Evolutionary conservation across 2,888 invertebrate genomes (phyloP), one percentile per base, ranked within the genome.

Genomic region (Eremobia ochroleuca): DNA sequence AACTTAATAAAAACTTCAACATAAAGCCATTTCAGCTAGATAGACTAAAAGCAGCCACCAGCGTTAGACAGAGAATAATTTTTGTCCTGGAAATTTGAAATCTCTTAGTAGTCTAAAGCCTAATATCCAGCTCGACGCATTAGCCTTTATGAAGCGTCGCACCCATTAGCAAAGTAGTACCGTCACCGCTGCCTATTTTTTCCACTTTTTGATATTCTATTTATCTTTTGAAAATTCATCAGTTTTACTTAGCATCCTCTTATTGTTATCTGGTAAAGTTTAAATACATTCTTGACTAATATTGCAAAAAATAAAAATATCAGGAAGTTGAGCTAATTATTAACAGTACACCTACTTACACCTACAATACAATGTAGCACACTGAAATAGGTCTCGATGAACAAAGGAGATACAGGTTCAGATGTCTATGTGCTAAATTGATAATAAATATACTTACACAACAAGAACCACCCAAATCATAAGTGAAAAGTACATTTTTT

Each of bases 1-100:
- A 68, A 73, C 65, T 76, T 62, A 67, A 72, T 74, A 76, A 77
- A 77, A 85, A 70, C 64, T 74, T 70, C 62, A 79, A 64, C 61
- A 74, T 71, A 75, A 73, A 67, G 59, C 37, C 43, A 69, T 82
- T 82, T 64, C 64, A 55, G 55, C 66, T 65, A 69, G 40, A 73
- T 67, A 83, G 64, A 62, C 77, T 86, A 77, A 82, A 79, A 86
- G 73, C 85, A 73, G 66, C 67, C 76, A 75, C 55, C 65, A 71
- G 64, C 73, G 73, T 78, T 82, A 77, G 77, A 77, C 85, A 81
- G 31, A 52, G 73, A 75, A 79, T 79, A 86, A 81, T 86, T 81
- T 81, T 83, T 76, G 69, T 76, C 88, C 76, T 86, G 87, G 71
- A 79, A 85, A 82, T 88, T 86, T 80, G 55, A 81, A 88, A 85